phyloP scores from a whole-genome alignment of 2,888 invertebrate genomes.

The Lithophane socia region DNA sequence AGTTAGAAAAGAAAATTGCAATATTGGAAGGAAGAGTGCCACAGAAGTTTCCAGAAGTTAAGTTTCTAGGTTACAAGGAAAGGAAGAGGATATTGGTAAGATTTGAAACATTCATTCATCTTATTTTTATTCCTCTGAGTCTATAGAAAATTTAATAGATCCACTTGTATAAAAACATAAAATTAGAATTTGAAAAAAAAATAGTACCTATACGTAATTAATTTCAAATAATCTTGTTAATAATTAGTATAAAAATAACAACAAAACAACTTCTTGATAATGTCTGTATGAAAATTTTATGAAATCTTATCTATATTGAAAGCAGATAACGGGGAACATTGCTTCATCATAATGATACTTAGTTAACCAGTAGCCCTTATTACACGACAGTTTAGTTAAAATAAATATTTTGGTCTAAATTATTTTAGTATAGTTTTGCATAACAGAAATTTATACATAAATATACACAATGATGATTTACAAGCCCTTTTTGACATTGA shows the following conservation, averaged over 20 bases:
- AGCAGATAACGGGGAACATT: conserved; percentile 34
- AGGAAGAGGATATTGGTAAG: conserved; percentile 97
- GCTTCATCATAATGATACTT: conserved; percentile 7
- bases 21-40: conserved; percentile 93
- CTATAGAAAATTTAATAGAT: neutral
- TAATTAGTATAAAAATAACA: neutral
- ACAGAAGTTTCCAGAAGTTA: conserved; percentile 97
- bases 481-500: neutral
- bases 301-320: conserved; percentile 33
- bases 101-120: conserved; percentile 19
- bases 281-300: neutral
- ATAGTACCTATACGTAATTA: too few species aligned
- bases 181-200: too few species aligned
- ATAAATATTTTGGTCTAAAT: neutral
- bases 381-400: neutral
- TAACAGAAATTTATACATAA: neutral
- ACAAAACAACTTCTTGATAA: neutral
- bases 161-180: neutral
- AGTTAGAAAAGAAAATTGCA: conserved; percentile 93
- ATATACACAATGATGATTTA: neutral
- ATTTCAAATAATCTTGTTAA: too few species aligned
- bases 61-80: conserved; percentile 97
- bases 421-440: neutral
- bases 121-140: neutral
- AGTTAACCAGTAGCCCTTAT: conserved; percentile 24